A percentile compares a stretch with the other conserved stretches of the same genome.
Conservation (phyloP, 2,797 vertebrate genomes). For the Sebastes umbrosus region DNA sequence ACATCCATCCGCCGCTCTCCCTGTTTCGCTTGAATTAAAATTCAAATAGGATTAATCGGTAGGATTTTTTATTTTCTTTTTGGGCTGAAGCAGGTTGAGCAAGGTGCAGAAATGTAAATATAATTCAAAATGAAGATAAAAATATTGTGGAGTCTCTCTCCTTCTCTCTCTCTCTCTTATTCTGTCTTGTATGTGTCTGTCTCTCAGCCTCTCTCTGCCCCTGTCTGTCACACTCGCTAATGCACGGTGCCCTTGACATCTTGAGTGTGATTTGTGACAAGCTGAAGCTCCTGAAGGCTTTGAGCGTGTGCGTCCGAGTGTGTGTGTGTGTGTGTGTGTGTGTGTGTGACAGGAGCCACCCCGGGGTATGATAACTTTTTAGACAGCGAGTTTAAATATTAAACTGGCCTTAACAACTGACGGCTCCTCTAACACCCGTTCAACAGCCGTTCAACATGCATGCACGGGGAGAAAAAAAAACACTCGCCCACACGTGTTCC, state of each 20-base stretch:
- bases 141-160: not conserved
- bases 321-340: not conserved
- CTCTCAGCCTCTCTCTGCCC: conserved; percentile 29
- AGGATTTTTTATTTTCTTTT: not conserved
- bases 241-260: conserved; percentile 77
- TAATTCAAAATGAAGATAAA: conserved; percentile 9
- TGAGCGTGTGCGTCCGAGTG: conserved; percentile 26
- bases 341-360: conserved; percentile 65
- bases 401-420: conserved; percentile 74
- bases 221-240: conserved; percentile 71
- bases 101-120: conserved; percentile 34
- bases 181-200: conserved; percentile 40
- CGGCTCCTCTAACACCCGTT: conserved; percentile 66
- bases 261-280: conserved; percentile 79
- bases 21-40: conserved; percentile 54
- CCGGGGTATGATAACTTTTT: conserved; percentile 70
- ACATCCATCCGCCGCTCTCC: conserved; percentile 24
- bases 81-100: conserved; percentile 34
- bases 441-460: conserved; percentile 63
- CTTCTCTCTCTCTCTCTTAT: not conserved
- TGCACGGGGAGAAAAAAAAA: conserved; percentile 42
- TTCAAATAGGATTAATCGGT: conserved; percentile 60
- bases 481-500: conserved; percentile 73
- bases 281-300: conserved; percentile 69
- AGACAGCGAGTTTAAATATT: conserved; percentile 78